phyloP scores from a whole-genome alignment of 2,797 vertebrate genomes.

The Ctenopoma multispine region DNA sequence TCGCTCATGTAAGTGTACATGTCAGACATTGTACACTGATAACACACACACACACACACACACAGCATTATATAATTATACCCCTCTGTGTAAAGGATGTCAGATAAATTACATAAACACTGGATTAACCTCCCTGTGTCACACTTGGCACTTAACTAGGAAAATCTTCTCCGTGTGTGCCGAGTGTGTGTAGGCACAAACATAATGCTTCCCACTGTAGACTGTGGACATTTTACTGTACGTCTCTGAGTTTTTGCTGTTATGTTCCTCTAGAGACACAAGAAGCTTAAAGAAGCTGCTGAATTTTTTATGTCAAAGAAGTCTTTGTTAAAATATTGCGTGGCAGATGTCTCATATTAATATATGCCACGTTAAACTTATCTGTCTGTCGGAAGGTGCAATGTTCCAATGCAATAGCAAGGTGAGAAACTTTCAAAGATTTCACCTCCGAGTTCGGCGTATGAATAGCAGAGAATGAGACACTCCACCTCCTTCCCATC shows the following conservation, averaged over 20 bases:
- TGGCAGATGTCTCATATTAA: not conserved
- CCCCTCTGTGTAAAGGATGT: conserved; percentile 48
- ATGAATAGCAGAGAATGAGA: conserved; percentile 26
- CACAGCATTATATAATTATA: conserved; percentile 44
- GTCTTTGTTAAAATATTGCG: not conserved
- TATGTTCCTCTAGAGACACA: not conserved
- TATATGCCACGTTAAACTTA: not conserved
- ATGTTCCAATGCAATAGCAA: conserved; percentile 26
- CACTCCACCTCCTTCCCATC: conserved; percentile 18
- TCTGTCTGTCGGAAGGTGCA: conserved; percentile 14
- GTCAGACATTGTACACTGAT: not conserved
- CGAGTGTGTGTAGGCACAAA: not conserved
- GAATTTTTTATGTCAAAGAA: not conserved
- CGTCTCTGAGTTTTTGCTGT: not conserved
- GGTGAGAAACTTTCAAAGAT: conserved; percentile 25
- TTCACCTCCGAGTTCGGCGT: conserved; percentile 12
- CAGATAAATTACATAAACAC: conserved; percentile 54
- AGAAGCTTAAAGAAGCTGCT: not conserved
- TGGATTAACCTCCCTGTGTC: conserved; percentile 51
- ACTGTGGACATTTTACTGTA: not conserved
- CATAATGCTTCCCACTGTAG: not conserved
- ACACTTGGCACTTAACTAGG: conserved; percentile 38
- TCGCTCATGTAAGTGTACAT: not conserved
- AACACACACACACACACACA: conserved; percentile 6
- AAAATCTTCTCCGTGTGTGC: conserved; percentile 19